Evolutionary conservation across 2,797 vertebrate species (phyloP).

Genomic region (Catostomus latipinnis): DNA sequence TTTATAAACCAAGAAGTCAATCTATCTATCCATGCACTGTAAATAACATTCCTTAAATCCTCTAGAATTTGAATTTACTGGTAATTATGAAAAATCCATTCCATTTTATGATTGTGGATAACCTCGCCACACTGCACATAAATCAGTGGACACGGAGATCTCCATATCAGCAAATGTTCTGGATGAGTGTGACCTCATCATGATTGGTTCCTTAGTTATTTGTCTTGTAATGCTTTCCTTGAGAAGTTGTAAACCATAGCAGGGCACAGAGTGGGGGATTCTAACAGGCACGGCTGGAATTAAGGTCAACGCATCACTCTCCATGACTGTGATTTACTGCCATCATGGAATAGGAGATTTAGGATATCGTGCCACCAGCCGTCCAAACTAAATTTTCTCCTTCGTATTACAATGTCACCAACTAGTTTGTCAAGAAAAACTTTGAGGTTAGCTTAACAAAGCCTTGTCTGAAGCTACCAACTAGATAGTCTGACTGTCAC

Average conservation of each 20-base stretch:
- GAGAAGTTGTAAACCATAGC: slow-evolving; percentile 1
- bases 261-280: slow-evolving; percentile 14
- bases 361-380: slow-evolving; percentile 57
- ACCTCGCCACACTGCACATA: slow-evolving; percentile 2
- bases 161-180: background rate
- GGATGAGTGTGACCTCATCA: slow-evolving; percentile 9
- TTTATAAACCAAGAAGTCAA: slow-evolving; percentile 28
- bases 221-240: slow-evolving; percentile 16
- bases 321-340: slow-evolving; percentile 48
- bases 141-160: slow-evolving; percentile 26
- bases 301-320: slow-evolving; percentile 34
- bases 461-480: too few relatives aligned
- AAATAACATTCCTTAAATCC: slow-evolving; percentile 32
- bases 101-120: slow-evolving; percentile 5
- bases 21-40: slow-evolving; percentile 1
- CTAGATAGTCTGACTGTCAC: too few relatives aligned
- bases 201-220: slow-evolving; percentile 10
- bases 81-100: background rate
- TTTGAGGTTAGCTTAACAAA: too few relatives aligned
- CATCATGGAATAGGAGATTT: slow-evolving; percentile 43
- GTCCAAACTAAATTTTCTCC: slow-evolving; percentile 58
- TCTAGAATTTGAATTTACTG: slow-evolving; percentile 16
- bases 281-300: slow-evolving; percentile 41
- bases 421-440: too few relatives aligned
- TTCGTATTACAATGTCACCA: slow-evolving; percentile 31